Evolutionary conservation across 2,113 vertebrate genomes (phyloP).

Genomic region (Perca fluviatilis): DNA sequence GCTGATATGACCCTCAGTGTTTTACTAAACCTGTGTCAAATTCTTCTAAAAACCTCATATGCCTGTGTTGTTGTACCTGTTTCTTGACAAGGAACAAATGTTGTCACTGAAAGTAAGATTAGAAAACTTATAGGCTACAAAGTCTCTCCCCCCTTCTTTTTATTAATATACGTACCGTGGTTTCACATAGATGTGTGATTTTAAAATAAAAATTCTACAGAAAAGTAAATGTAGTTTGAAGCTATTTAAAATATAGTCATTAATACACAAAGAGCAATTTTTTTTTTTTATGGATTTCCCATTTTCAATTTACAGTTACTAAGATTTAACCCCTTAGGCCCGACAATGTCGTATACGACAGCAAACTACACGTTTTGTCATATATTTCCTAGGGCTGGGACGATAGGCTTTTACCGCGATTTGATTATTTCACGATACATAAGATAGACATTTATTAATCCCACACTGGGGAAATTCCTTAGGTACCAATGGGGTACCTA

Average conservation of each 20-base stretch:
- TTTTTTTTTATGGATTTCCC: background rate
- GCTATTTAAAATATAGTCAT: background rate
- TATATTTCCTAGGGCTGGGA: no score
- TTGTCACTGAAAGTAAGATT: background rate
- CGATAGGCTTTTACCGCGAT: no score
- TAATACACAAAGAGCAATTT: background rate
- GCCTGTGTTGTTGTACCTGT: background rate
- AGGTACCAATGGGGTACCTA: no score
- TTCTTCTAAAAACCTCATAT: slow-evolving; percentile 6
- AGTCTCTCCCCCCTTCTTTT: background rate
- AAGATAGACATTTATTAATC: no score
- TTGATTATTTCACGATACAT: no score
- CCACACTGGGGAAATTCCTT: no score
- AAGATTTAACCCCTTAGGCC: no score
- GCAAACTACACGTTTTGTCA: no score
- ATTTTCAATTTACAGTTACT: background rate
- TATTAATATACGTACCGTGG: no score
- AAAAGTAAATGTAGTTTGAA: background rate
- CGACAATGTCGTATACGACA: no score
- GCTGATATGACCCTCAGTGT: background rate
- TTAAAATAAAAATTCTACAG: background rate
- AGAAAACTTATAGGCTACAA: background rate
- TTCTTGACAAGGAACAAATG: background rate
- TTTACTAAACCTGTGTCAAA: background rate
- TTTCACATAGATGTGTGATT: background rate